Percentiles rank a stretch among this genome's conserved stretches.
phyloP scores from a whole-genome alignment of 2,797 vertebrate species.

The Hemibagrus guttatus region DNA sequence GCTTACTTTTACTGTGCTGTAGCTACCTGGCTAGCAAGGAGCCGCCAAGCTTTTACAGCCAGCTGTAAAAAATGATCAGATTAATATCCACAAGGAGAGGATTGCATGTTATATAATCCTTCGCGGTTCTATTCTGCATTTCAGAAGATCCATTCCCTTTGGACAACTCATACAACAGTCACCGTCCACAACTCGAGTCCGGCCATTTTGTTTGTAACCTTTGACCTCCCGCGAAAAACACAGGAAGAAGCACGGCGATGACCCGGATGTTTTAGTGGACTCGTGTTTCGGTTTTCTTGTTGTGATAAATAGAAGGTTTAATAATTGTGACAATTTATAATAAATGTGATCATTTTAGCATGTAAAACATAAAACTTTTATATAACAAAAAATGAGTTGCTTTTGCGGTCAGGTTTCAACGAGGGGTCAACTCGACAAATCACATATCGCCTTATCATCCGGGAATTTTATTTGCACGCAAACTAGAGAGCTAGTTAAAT shows the following conservation, averaged over 20 bases:
- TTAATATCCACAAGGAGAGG: background rate
- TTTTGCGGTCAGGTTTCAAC: background rate
- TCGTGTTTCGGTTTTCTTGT: background rate
- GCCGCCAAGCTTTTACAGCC: background rate
- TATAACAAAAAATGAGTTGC: background rate
- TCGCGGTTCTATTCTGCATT: background rate
- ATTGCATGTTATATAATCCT: background rate
- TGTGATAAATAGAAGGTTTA: too few relatives aligned
- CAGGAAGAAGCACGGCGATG: background rate
- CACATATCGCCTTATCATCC: background rate
- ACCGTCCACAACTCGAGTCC: background rate
- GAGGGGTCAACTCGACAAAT: background rate
- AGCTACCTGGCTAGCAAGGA: too few relatives aligned
- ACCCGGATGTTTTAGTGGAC: background rate
- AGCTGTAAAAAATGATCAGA: background rate
- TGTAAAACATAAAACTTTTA: background rate
- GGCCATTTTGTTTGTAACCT: slow-evolving; percentile 77
- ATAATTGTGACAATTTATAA: background rate
- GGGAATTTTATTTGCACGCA: background rate
- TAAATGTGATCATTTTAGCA: background rate
- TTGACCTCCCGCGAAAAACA: slow-evolving; percentile 64
- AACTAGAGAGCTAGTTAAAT: background rate
- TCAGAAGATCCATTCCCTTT: too few relatives aligned
- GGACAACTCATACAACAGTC: background rate
- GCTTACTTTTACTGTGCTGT: background rate